Evolutionary conservation across 2,797 vertebrate species (phyloP).

Genomic region (Siniperca undulata): DNA sequence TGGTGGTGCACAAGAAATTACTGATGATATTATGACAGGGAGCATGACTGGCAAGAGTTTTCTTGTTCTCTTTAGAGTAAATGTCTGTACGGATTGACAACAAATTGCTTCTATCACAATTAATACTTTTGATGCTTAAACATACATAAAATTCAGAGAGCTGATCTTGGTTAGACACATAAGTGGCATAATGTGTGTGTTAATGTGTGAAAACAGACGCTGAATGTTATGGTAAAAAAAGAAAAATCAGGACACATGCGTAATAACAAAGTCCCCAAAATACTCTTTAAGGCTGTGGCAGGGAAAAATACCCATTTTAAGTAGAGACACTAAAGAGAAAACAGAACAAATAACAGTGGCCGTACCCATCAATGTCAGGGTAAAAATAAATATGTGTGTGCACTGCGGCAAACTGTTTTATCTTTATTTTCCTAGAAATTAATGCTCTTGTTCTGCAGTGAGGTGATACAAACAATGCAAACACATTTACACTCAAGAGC

Average conservation of each 20-base stretch:
- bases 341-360: constrained; percentile 35
- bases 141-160: background rate
- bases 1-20: constrained; percentile 11
- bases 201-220: constrained; percentile 2
- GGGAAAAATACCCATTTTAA: constrained; percentile 43
- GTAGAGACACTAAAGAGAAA: constrained; percentile 26
- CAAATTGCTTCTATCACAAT: background rate
- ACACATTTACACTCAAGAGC: constrained; percentile 24
- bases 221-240: background rate
- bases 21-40: constrained; percentile 32
- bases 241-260: background rate
- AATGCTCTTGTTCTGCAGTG: constrained; percentile 28
- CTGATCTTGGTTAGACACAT: background rate
- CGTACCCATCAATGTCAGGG: constrained; percentile 35
- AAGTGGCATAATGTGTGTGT: background rate
- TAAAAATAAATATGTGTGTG: constrained; percentile 53
- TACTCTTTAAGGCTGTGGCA: constrained; percentile 15
- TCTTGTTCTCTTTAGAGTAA: constrained; percentile 6
- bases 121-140: constrained; percentile 12
- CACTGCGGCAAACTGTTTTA: constrained; percentile 13
- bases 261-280: constrained; percentile 26
- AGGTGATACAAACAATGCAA: constrained; percentile 35
- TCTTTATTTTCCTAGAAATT: constrained; percentile 46
- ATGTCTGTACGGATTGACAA: constrained; percentile 6
- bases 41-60: background rate